Evolutionary conservation across 1,140 invertebrate genomes (phyloP).

Genomic region (Megalonaias nervosa): DNA sequence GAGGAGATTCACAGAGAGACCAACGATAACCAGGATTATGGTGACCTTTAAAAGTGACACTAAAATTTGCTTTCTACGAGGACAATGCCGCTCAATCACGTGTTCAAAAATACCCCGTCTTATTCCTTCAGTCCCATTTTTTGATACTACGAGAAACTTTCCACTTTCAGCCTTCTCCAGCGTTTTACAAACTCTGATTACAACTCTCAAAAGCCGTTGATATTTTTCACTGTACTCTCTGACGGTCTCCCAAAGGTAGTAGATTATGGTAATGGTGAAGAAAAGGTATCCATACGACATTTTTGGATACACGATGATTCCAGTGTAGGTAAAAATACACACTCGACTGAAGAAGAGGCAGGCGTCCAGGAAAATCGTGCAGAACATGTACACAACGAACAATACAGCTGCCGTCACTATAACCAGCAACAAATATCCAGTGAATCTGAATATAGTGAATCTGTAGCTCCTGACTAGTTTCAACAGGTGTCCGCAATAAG

Average conservation of each 20-base stretch:
- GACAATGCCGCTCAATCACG: conserved; percentile 16
- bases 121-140: conserved; percentile 2
- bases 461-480: background rate
- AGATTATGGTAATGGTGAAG: conserved; percentile 13
- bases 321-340: conserved; percentile 18
- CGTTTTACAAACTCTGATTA: background rate
- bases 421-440: background rate
- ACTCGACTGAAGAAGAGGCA: conserved; percentile 6
- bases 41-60: conserved; percentile 4
- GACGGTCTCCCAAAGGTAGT: conserved; percentile 13
- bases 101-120: conserved; percentile 9
- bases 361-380: conserved; percentile 23
- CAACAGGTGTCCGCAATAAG: background rate
- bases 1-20: conserved; percentile 17
- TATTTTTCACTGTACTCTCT: conserved; percentile 1
- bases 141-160: background rate
- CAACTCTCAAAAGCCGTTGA: conserved; percentile 19
- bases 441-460: too few relatives aligned
- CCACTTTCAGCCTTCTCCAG: background rate
- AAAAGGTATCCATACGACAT: conserved; percentile 23
- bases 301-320: conserved; percentile 16
- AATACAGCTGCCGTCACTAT: conserved; percentile 1
- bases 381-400: conserved; percentile 21
- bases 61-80: conserved; percentile 13
- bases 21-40: conserved; percentile 3